phyloP scores from a whole-genome alignment of 2,888 invertebrate species.

The Patella pellucida region DNA sequence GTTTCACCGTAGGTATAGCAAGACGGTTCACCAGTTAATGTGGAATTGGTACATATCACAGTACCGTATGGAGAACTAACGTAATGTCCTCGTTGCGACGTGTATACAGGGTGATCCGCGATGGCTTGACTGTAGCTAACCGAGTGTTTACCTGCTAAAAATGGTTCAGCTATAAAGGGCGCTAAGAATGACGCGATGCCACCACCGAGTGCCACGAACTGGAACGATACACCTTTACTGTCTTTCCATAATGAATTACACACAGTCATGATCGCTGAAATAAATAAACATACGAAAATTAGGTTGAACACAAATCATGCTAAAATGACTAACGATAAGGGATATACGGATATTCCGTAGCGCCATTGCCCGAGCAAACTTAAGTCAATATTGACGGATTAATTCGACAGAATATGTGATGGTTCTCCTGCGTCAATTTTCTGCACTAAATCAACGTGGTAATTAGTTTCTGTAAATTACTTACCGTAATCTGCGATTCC shows the following conservation, averaged over 20 bases:
- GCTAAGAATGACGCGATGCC: conserved; percentile 31
- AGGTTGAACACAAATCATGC: too few species aligned
- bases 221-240: conserved; percentile 28
- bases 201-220: conserved; percentile 33
- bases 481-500: conserved; percentile 37
- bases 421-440: too few species aligned
- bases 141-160: conserved; percentile 19
- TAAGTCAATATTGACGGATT: too few species aligned
- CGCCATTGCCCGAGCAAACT: too few species aligned
- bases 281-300: background rate
- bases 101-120: background rate
- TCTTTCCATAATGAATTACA: conserved; percentile 27
- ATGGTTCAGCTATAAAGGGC: conserved; percentile 33
- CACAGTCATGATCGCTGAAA: conserved; percentile 28
- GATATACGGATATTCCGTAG: too few species aligned
- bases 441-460: too few species aligned
- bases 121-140: background rate
- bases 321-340: too few species aligned
- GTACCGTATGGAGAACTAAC: too few species aligned
- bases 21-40: background rate
- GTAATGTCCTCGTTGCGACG: background rate
- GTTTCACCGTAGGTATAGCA: background rate
- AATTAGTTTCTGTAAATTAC: conserved; percentile 2
- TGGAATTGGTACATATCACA: background rate
- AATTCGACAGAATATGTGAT: too few species aligned